These are phyloP conservation scores for Cepaea hortensis DNA, from an alignment of 2,888 invertebrate genomes.

Conservation along the genomic window DNA sequence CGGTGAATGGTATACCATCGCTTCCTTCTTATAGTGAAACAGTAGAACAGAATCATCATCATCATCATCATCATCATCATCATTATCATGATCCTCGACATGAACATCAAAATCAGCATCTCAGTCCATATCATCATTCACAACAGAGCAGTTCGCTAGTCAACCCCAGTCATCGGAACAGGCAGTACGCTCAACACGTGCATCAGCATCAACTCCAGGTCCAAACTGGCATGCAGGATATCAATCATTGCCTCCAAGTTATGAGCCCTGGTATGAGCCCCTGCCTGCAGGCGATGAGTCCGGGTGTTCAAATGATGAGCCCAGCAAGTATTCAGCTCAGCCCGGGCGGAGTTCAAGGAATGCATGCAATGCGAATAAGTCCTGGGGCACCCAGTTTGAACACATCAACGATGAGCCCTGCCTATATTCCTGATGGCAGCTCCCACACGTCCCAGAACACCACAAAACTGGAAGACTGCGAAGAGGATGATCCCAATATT, in stretches of 20 bases:
- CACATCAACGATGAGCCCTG: constrained; percentile 24
- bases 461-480: constrained; percentile 66
- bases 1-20: constrained; percentile 59
- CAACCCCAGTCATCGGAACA: constrained; percentile 8
- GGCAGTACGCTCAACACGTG: constrained; percentile 2
- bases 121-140: constrained; percentile 24
- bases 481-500: constrained; percentile 58
- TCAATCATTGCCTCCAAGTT: constrained; percentile 18
- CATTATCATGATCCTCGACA: constrained; percentile 45
- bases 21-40: constrained; percentile 70
- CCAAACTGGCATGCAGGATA: constrained; percentile 43
- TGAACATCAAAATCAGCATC: constrained; percentile 48
- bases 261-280: constrained; percentile 15
- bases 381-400: constrained; percentile 11
- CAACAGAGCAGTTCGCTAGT: constrained; percentile 37
- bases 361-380: constrained; percentile 21
- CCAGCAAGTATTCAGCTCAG: neutral
- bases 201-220: constrained; percentile 49
- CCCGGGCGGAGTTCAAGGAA: constrained; percentile 17
- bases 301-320: neutral
- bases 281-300: constrained; percentile 22
- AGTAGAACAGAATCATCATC: constrained; percentile 54
- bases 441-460: constrained; percentile 45
- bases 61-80: constrained; percentile 47
- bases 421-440: constrained; percentile 44